Percentiles rank a stretch among this genome's conserved stretches.
Evolutionary conservation across 1,140 invertebrate species (phyloP).

Genomic region (Lepidurus apus): DNA sequence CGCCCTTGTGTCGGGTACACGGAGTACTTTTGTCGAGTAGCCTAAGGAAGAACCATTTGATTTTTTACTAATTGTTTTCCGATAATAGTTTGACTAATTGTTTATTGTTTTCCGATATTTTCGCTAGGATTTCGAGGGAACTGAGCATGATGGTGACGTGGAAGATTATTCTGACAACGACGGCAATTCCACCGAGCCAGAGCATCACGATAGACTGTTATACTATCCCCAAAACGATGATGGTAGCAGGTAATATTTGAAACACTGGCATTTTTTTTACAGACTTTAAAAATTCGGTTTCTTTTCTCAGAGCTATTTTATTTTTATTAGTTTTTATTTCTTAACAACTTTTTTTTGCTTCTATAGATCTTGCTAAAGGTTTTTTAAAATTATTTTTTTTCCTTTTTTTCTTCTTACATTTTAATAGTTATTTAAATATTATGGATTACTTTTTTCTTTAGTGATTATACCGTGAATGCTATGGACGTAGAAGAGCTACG

Average conservation of each 20-base stretch:
- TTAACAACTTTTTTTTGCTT: neutral
- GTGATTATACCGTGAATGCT: conserved; percentile 77
- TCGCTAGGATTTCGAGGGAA: conserved; percentile 62
- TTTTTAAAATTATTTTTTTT: neutral
- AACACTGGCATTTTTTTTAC: neutral
- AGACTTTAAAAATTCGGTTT: neutral
- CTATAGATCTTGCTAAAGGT: neutral
- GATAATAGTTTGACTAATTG: conserved; percentile 23
- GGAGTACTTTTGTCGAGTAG: too few relatives aligned
- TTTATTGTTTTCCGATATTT: conserved; percentile 30
- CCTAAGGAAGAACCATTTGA: neutral
- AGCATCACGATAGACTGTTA: conserved; percentile 53
- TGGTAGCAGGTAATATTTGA: conserved; percentile 41
- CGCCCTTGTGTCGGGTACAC: too few relatives aligned
- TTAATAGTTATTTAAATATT: neutral
- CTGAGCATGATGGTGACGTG: conserved; percentile 77
- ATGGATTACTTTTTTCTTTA: conserved; percentile 44
- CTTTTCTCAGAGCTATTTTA: neutral
- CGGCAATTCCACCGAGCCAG: conserved; percentile 62
- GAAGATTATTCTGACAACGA: conserved; percentile 71
- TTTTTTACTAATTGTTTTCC: neutral
- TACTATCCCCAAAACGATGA: conserved; percentile 56
- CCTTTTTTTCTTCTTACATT: conserved; percentile 13
- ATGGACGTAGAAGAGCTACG: conserved; percentile 77
- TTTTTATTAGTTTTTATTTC: neutral